Conservation (phyloP, 2,113 vertebrate species). For the Sus scrofa region T2T-Sscrofa CM000813.6:92899001-92899500, state of each 20-base stretch:
- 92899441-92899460: too few relatives aligned
- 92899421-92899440: not conserved
- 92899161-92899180: conserved; percentile 22
- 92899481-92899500: too few relatives aligned
- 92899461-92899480: too few relatives aligned
- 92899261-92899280: not conserved
- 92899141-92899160: not conserved
- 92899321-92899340: not conserved
- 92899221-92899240: not conserved
- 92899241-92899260: not conserved
- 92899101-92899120: not conserved
- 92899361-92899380: not conserved
- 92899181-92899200: not conserved
- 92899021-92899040: too few relatives aligned
- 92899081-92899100: conserved; percentile 20
- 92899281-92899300: not conserved
- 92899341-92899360: not conserved
- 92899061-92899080: conserved; percentile 47
- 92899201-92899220: not conserved
- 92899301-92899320: not conserved
- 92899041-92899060: not conserved
- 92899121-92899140: conserved; percentile 3
- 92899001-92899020: too few relatives aligned
- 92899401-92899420: not conserved
- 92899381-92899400: not conserved